Percentiles rank a stretch among this genome's conserved stretches.
phyloP scores from a whole-genome alignment of 2,113 vertebrate species.

The Heteronetta atricapilla region DNA sequence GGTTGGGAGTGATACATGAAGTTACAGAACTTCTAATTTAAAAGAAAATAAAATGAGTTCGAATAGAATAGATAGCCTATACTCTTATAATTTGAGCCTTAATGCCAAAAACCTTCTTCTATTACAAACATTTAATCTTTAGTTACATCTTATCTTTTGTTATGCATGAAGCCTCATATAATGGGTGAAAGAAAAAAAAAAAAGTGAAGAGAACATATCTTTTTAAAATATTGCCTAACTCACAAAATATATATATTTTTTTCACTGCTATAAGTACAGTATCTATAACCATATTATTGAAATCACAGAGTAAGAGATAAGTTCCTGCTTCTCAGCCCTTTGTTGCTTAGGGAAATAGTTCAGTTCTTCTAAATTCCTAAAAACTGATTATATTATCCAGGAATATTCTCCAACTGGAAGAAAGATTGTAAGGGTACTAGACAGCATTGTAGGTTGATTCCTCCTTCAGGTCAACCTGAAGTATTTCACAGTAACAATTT shows the following conservation, averaged over 20 bases:
- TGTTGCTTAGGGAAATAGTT: background rate
- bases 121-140: background rate
- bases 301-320: background rate
- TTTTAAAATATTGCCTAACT: background rate
- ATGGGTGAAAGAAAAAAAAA: background rate
- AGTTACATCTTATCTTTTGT: background rate
- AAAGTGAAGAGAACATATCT: background rate
- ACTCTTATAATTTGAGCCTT: background rate
- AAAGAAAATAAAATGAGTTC: background rate
- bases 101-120: background rate
- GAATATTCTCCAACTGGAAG: background rate
- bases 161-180: background rate
- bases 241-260: background rate
- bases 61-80: background rate
- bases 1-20: accelerated
- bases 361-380: background rate
- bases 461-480: background rate
- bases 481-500: background rate
- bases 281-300: background rate
- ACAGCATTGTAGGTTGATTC: background rate
- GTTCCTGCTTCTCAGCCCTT: background rate
- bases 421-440: background rate
- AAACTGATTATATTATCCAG: background rate
- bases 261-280: background rate
- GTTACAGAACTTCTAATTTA: background rate